Evolutionary conservation across 2,888 invertebrate genomes (phyloP), one percentile per base, ranked within the genome.

Genomic region (Hyposoter didymator): DNA sequence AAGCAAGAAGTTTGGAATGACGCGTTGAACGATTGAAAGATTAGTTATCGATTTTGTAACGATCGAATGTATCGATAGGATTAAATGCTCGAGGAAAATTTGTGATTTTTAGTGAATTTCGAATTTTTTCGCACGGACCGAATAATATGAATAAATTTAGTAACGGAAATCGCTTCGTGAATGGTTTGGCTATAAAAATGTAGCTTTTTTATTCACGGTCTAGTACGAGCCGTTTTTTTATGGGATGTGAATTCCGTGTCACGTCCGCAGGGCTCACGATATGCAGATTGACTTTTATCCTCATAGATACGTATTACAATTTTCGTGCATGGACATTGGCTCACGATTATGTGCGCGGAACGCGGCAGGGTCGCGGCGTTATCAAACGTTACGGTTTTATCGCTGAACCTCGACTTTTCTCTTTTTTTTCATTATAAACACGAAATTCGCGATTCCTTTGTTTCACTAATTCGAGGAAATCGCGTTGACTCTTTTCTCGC

Each of bases 341-440:
- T 14, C n/a, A 12, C 45, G 59, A 55, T 69, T 52, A 19, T 47
- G 72, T 45, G 17, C 45, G 10, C 45, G 14, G 72, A 78, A 82
- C 64, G 76, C 76, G 72, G 62, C 82, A 82, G 70, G 82, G 66
- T 78, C 82, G 76, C 70, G n/a, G 22, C n/a, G 45, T 59, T 59
- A 59, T 59, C 59, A 59, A 59, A 59, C 28, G 14, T 28, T 28
- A 59, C 22, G 14, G 28, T 28, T 28, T 59, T 59, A 28, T 59
- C 45, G 8, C 45, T 19, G 8, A 22, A 76, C 12, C 69, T n/a
- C 17, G 62, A 22, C 35, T 55, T 47, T 69, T 17, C 39, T 19
- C 17, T n/a, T 35, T 35, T 35, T 19, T 62, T 19, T 35, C 49
- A n/a, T 67, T 67, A 19, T 8, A 62, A n/a, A 43, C 32, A 45